phyloP scores from a whole-genome alignment of 2,888 invertebrate species.

The Orthonevra nobilis region DNA sequence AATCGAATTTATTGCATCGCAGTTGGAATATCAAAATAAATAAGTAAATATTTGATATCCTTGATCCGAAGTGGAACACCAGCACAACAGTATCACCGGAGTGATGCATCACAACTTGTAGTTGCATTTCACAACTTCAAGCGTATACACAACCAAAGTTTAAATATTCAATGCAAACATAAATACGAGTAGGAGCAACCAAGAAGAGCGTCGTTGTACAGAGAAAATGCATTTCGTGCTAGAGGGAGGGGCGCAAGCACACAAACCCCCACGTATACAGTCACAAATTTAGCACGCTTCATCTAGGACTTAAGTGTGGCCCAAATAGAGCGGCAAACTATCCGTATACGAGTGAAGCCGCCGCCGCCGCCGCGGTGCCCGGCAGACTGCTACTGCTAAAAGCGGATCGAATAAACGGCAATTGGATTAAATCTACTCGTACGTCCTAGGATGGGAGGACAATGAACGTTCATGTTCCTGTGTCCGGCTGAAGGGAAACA shows the following conservation, averaged over 20 bases:
- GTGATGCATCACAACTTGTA: conserved; percentile 20
- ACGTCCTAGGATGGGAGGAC: not conserved
- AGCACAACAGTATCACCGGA: conserved; percentile 3
- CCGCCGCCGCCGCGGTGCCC: too few relatives aligned
- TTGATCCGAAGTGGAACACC: conserved; percentile 35
- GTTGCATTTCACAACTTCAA: conserved; percentile 37
- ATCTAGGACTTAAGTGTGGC: conserved; percentile 63
- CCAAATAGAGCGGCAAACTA: conserved; percentile 34
- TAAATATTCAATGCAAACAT: conserved; percentile 62
- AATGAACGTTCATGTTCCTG: not conserved
- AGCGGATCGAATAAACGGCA: conserved; percentile 30
- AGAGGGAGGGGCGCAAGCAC: too few relatives aligned
- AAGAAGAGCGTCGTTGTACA: conserved; percentile 33
- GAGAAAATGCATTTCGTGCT: conserved; percentile 59
- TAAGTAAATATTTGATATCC: conserved; percentile 67
- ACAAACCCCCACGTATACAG: too few relatives aligned
- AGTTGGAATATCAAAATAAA: conserved; percentile 67
- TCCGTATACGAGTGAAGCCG: too few relatives aligned
- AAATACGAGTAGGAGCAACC: conserved; percentile 22
- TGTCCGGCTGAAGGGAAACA: not conserved
- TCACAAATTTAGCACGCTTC: conserved; percentile 64
- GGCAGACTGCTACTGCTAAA: conserved; percentile 23
- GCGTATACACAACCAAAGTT: conserved; percentile 22
- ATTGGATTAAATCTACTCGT: conserved; percentile 63
- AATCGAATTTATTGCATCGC: conserved; percentile 68